Conservation (phyloP, 2,888 invertebrate genomes). For the Hypolimnas misippus region DNA sequence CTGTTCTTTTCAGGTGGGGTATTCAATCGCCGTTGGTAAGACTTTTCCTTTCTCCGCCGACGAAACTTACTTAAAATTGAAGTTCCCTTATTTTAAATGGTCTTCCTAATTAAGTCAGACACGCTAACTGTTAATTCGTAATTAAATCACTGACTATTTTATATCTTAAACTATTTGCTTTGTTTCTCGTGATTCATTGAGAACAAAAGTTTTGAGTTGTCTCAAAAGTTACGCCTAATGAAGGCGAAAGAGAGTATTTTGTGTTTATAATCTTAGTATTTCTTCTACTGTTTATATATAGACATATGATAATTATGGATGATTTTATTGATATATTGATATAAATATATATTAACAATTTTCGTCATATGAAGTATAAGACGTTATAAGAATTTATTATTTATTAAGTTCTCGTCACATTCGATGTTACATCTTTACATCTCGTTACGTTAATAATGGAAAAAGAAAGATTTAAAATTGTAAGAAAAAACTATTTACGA, state of each 20-base stretch:
- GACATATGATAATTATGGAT: too few relatives aligned
- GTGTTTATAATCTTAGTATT: not conserved
- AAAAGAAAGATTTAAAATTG: too few relatives aligned
- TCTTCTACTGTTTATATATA: too few relatives aligned
- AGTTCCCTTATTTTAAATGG: constrained; percentile 45
- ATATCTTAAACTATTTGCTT: constrained; percentile 20
- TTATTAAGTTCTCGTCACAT: too few relatives aligned
- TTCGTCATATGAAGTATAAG: too few relatives aligned
- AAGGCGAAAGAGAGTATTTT: not conserved
- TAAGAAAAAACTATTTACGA: too few relatives aligned
- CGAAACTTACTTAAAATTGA: constrained; percentile 60
- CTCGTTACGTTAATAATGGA: too few relatives aligned
- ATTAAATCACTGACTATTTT: constrained; percentile 22
- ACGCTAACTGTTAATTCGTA: constrained; percentile 41
- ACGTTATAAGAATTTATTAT: too few relatives aligned
- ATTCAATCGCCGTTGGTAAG: constrained; percentile 64
- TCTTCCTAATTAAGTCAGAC: constrained; percentile 50
- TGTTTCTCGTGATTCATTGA: constrained; percentile 1
- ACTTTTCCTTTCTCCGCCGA: constrained; percentile 55
- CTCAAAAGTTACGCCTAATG: constrained; percentile 7
- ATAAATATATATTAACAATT: too few relatives aligned
- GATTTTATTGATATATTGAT: too few relatives aligned
- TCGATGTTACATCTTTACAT: too few relatives aligned
- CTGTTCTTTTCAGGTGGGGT: constrained; percentile 79
- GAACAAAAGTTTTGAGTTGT: constrained; percentile 3